Conservation (phyloP, 2,797 vertebrate genomes). For the Dallia pectoralis region DNA sequence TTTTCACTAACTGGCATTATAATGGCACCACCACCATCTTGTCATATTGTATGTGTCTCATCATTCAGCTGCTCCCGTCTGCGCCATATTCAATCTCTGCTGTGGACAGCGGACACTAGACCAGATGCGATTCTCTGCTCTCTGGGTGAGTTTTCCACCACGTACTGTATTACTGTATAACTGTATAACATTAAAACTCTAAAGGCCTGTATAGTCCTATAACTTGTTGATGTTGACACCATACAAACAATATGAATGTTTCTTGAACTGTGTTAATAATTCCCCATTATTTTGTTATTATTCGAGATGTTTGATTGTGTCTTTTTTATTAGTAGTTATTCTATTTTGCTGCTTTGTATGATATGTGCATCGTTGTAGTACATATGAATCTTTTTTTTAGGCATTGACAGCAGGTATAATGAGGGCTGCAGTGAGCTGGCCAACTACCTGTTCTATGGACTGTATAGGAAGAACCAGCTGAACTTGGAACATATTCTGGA, state of each 20-base stretch:
- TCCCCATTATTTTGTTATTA: too few species aligned
- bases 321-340: not conserved
- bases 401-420: conserved; percentile 96
- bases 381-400: too few species aligned
- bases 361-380: not conserved
- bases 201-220: too few species aligned
- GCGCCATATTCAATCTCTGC: conserved; percentile 86
- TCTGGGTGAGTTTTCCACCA: conserved; percentile 79
- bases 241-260: not conserved
- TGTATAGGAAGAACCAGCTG: conserved; percentile 82
- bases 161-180: not conserved
- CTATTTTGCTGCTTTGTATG: not conserved
- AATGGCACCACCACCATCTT: not conserved
- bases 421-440: conserved; percentile 93
- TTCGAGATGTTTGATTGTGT: too few species aligned
- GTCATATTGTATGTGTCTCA: not conserved
- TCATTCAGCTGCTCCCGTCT: conserved; percentile 84
- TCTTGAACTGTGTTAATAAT: not conserved
- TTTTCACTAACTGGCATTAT: not conserved
- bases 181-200: not conserved
- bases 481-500: conserved; percentile 77
- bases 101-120: conserved; percentile 74
- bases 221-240: not conserved
- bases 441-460: conserved; percentile 90
- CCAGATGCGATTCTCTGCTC: conserved; percentile 94